These are phyloP conservation scores for Amphimallon solstitiale DNA, from an alignment of 2,888 invertebrate genomes.

Conservation along the genomic window DNA sequence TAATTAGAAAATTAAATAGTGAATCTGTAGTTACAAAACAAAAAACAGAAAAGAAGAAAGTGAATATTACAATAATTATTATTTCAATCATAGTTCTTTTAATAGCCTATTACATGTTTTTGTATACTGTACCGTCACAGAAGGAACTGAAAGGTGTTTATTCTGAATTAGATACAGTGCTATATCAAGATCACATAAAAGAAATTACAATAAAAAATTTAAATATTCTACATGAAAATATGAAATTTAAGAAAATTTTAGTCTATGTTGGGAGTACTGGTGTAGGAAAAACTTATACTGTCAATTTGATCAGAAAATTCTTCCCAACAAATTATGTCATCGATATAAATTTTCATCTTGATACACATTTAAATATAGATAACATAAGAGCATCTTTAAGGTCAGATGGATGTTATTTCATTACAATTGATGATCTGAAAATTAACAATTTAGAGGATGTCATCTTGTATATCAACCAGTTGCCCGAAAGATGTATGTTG, in stretches of 20 bases:
- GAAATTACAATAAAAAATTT: conserved; percentile 45
- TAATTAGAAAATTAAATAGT: neutral
- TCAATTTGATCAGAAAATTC: conserved; percentile 51
- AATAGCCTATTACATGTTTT: neutral
- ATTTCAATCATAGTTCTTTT: conserved; percentile 9
- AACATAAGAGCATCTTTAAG: conserved; percentile 14
- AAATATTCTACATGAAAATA: conserved; percentile 23
- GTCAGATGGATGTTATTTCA: conserved; percentile 48
- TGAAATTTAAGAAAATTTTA: conserved; percentile 47
- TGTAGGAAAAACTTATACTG: conserved; percentile 55
- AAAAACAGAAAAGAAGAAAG: conserved; percentile 4
- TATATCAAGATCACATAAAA: conserved; percentile 47
- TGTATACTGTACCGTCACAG: neutral
- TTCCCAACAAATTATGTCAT: conserved; percentile 45
- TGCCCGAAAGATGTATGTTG: conserved; percentile 47
- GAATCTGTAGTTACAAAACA: neutral
- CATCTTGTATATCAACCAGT: conserved; percentile 47
- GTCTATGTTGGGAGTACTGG: conserved; percentile 54
- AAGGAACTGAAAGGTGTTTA: conserved; percentile 39
- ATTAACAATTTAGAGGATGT: conserved; percentile 45
- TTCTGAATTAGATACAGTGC: conserved; percentile 44
- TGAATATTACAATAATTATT: conserved; percentile 11
- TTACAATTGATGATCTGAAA: conserved; percentile 54
- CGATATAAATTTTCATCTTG: conserved; percentile 13
- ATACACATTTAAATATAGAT: neutral